Evolutionary conservation across 2,797 vertebrate species (phyloP), one percentile per base, ranked within the genome.

Genomic region (Triplophysa yarkandensis): DNA sequence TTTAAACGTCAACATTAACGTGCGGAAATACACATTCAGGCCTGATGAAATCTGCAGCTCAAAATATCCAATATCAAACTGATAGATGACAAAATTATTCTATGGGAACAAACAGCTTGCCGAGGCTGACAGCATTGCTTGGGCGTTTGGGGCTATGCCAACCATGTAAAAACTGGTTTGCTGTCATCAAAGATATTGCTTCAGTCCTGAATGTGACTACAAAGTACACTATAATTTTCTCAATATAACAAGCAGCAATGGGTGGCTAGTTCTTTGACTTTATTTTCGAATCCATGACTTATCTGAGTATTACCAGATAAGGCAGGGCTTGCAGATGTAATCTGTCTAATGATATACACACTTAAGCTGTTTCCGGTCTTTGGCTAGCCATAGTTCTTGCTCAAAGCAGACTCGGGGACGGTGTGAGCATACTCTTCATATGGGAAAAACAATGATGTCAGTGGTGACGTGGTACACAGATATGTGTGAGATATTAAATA

Each of bases 301-400:
- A 74, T 78, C 64, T 17, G 77, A 68, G 21, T 54, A 9, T 62
- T 50, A 44, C 19, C 63, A 62, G 52, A 66, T 71, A 65, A 66
- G 54, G 30, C 41, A 67, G 62, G 64, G 41, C 32, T 62, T 72
- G 62, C 55, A 73, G 70, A 78, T 74, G 70, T 72, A 74, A 78
- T 63, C 77, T 64, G 70, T 62, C 46, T 78, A 74, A 78, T 78
- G 70, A 78, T 74, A 63, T 74, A 63, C 60, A 63, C 57, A 73
- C 34, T 63, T 62, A 63, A 46, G 36, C 60, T 27, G 14, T 74
- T 67, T 74, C 54, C 30, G 54, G 52, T 60, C 41, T 63, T 63
- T 72, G 36, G 70, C 21, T 25, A 44, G 61, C 57, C 44, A 39
- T 73, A 44, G 57, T 68, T 46, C 36, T 66, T 39, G 34, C 55